Evolutionary conservation across 2,113 vertebrate species (phyloP), one percentile per base, ranked within the genome.

Genomic region (Pavo muticus): DNA sequence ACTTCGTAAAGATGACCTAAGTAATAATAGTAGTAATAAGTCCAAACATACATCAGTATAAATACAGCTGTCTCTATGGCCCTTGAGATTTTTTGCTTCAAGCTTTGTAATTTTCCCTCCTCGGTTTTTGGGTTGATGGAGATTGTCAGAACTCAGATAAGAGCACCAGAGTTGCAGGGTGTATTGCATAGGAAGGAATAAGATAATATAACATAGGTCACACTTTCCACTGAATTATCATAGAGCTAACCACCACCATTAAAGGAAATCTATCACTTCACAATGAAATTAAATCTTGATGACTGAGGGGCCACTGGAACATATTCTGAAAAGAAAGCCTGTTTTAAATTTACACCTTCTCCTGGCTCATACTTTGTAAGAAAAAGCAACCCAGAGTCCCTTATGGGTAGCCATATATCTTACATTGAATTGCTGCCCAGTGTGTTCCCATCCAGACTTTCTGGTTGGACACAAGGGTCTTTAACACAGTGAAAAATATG

Each of bases 361-460:
- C 21, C 35, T 78, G 73, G 8, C 2, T 88, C 30, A 9, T 6
- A 18, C 0, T 5, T 4, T 12, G 6, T 35, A 32, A 25, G 20
- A 86, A 21, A 79, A 88, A 68, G 1, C 37, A 91, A 20, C 4
- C 3, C 32, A 23, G 17, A 30, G 7, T 65, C 40, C 25, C 87
- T 76, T 61, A 25, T 8, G 12, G 60, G 4, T 42, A 70, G 17
- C 23, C 19, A 69, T 1, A n/a, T 14, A 16, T 23, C 14, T 77
- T 29, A 35, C 3, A 69, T 24, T 17, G 25, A 47, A 13, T 47
- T 11, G 10, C 6, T 59, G 11, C 21, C 4, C 0, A 0, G 3
- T 40, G 17, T 78, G 25, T 61, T 64, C 37, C 13, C 4, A 70
- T 74, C 32, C 50, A 47, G 19, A 45, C 10, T 83, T 85, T 59